Base-by-base conservation (phyloP, 2,888 invertebrate genomes). In the Drosophila merina region DNA sequence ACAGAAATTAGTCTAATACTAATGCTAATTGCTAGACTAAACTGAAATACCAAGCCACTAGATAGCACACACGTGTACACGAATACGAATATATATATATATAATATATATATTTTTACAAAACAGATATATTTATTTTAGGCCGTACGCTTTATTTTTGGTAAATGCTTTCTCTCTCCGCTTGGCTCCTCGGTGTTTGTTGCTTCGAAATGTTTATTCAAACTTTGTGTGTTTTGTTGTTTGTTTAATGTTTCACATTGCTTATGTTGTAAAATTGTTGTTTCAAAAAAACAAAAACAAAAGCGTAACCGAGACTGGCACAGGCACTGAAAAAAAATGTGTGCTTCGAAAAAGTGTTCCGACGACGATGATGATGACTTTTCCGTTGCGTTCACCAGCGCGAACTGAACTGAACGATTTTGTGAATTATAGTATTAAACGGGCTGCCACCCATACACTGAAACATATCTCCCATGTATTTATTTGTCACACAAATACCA, bases 391-490 rank as follows among this genome's bases (percentile, higher is more conserved):
- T 79, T 81, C 86, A 75, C 85, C 76, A 79, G 83, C 77, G 74
- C 76, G 76, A 79, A 89, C 88, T 89, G 87, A 87, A 76, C 74
- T 72, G 57, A 75, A 81, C 74, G 72, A 79, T 74, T 84, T 84
- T 81, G 83, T 76, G 77, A 84, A 81, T 79, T 83, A 81, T 86
- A 80, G 80, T 85, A 85, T 79, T 72, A 74, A 77, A 85, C 72
- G 69, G 62, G 56, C 58, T 74, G 26, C 64, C 72, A 58, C 45
- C 28, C 38, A 38, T 66, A 50, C 59, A 12, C 45, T 55, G 42
- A 42, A 30, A 51, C 33, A 40, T 38, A 28, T 44, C 44, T 20
- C 9, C 28, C 8, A 58, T 57, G 49, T 63, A 45, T 62, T 57
- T 58, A 66, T 79, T 79, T 67, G 58, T 59, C 57, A 52, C 57